phyloP scores from a whole-genome alignment of 1,140 invertebrate genomes.

The Dryas iulia region DNA sequence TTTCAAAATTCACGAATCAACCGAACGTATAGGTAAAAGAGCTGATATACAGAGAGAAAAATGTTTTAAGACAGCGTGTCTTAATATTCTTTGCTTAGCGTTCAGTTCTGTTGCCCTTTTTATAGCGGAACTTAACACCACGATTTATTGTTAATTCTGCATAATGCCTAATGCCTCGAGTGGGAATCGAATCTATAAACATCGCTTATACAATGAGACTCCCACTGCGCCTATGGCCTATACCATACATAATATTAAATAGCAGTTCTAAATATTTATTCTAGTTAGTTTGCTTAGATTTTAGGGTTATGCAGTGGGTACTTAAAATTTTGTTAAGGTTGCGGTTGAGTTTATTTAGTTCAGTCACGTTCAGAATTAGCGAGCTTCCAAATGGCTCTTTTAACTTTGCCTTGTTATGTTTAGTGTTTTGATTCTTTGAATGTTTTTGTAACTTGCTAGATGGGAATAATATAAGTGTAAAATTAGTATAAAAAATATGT shows the following conservation, averaged over 20 bases:
- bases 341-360: constrained; percentile 32
- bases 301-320: constrained; percentile 36
- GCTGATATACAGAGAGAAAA: no score
- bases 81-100: no score
- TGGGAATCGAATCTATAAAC: not conserved
- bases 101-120: no score
- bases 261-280: not conserved
- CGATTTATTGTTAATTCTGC: not conserved
- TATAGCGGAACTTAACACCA: not conserved
- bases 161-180: not conserved
- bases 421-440: constrained; percentile 11
- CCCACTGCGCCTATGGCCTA: not conserved
- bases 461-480: not conserved
- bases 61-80: no score
- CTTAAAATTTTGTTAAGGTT: constrained; percentile 42
- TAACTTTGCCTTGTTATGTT: constrained; percentile 23
- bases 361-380: constrained; percentile 37
- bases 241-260: no score
- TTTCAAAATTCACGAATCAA: no score
- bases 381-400: constrained; percentile 19
- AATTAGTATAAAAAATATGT: not conserved
- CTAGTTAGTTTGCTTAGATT: constrained; percentile 41
- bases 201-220: not conserved
- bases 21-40: no score
- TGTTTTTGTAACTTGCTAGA: not conserved